Evolutionary conservation across 1,140 invertebrate genomes (phyloP), one percentile per base, ranked within the genome.

Genomic region (Calosoma granatense): DNA sequence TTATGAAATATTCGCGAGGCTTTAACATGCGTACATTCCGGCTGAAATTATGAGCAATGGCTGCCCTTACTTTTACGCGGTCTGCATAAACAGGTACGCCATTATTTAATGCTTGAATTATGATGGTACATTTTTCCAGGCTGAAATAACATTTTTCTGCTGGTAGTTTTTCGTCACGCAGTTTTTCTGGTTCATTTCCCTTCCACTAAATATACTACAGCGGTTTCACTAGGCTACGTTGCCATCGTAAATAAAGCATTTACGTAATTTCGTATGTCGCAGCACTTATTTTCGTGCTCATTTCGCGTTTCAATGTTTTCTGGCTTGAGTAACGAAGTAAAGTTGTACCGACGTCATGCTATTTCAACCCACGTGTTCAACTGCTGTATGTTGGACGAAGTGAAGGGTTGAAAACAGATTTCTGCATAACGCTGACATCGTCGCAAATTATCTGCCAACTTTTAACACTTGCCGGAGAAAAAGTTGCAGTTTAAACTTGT

Each of bases 401-500:
- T n/a, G n/a, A n/a, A n/a, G n/a, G n/a, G n/a, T n/a, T n/a, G n/a
- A n/a, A n/a, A n/a, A n/a, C n/a, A n/a, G n/a, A 36, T 36, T 36
- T 6, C 26, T 9, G 26, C 6, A n/a, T 36, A 36, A 47, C 17
- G 15, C n/a, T 47, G 41, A 17, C 41, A 47, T 12, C 41, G 17
- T 17, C 17, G 41, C 41, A 47, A 47, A 47, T 47, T 47, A 17
- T 17, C 41, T 11, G 41, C 41, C 17, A 9, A 17, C 41, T 9
- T 17, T 47, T 47, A 11, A 9, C 17, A 47, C 9, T 9, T 47
- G 9, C 41, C 15, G 9, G 41, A 47, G 3, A 47, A 47, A 47
- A 47, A 47, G 41, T 47, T 9, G 17, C 41, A 47, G 41, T 47
- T 47, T 47, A 47, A 47, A 47, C 41, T 47, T 47, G 41, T 17